Evolutionary conservation across 2,797 vertebrate species (phyloP), one percentile per base, ranked within the genome.

Genomic region (Choloepus didactylus): DNA sequence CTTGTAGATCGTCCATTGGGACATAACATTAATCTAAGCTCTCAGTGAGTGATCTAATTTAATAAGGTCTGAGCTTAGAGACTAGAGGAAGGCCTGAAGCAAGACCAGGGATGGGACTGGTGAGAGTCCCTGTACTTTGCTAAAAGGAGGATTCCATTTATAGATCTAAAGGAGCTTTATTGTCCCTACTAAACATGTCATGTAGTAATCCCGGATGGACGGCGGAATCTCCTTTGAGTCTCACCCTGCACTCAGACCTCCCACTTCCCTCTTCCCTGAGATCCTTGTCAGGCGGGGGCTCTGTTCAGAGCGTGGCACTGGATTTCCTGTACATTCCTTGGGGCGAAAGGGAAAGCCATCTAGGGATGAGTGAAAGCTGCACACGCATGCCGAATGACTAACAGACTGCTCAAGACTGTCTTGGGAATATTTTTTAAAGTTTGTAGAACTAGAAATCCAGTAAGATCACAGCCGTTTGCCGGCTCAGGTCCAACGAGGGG

Each of bases 301-400:
- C 29, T n/a, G 73, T 77, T 38, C 69, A 75, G 27, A 38, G 88
- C 62, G 15, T 9, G 16, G 35, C 67, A 8, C n/a, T 23, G 69
- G 35, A 49, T 23, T 12, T 73, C 29, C 16, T 1, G 0, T 0
- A 2, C 0, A 4, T 49, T 41, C 59, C 0, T 5, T 15, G 27
- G 25, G 35, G 77, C 11, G n/a, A 12, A 0, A 27, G 51, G 14
- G 6, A 14, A 51, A 46, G 84, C 46, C 49, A 10, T 25, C 80
- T 5, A 0, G 69, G 49, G 59, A 25, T 64, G 2, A 29, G 31
- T 60, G 46, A 41, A 62, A 60, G 49, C 62, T 14, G 14, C 3
- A 0, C 25, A 15, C 35, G 60, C 41, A 15, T 44, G 60, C 41
- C 72, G 31, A 29, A 29, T 7, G 27, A 23, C 11, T 8, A 3